Percentiles rank a stretch among this genome's conserved stretches.
Evolutionary conservation across 2,113 vertebrate species (phyloP).

Genomic region (Plestiodon gilberti): DNA sequence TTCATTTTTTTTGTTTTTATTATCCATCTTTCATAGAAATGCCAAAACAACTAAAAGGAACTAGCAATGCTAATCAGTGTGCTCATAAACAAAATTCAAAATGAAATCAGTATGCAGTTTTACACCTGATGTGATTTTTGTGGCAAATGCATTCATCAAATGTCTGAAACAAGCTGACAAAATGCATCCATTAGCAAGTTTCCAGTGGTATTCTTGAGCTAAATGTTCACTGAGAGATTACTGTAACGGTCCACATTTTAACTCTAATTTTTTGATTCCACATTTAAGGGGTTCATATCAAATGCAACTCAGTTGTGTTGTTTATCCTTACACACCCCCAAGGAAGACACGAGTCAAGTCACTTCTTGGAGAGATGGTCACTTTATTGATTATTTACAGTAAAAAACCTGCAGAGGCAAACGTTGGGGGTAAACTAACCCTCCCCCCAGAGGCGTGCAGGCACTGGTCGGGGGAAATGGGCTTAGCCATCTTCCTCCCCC

Average conservation of each 20-base stretch:
- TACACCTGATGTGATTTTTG: slow-evolving; percentile 50
- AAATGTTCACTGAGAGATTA: slow-evolving; percentile 58
- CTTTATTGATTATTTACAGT: too few species aligned
- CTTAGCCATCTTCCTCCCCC: too few species aligned
- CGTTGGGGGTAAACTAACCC: too few species aligned
- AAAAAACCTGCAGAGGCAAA: too few species aligned
- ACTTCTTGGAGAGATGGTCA: too few species aligned
- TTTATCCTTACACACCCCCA: too few species aligned
- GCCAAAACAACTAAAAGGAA: slow-evolving; percentile 57
- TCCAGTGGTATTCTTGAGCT: slow-evolving; percentile 44
- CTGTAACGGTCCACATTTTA: slow-evolving; percentile 53
- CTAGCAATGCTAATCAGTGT: slow-evolving; percentile 34
- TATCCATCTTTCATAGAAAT: slow-evolving; percentile 58
- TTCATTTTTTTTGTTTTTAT: slow-evolving; percentile 24
- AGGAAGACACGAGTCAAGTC: too few species aligned
- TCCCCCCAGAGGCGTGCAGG: too few species aligned
- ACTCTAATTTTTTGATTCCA: slow-evolving; percentile 58
- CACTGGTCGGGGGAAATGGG: too few species aligned
- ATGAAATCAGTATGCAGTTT: slow-evolving; percentile 57
- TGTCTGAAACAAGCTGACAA: slow-evolving; percentile 61
- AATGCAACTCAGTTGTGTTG: slow-evolving; percentile 39
- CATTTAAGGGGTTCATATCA: slow-evolving; percentile 59
- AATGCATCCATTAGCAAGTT: slow-evolving; percentile 58
- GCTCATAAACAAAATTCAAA: slow-evolving; percentile 61
- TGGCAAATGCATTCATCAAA: slow-evolving; percentile 63